Evolutionary conservation across 2,888 invertebrate species (phyloP), one percentile per base, ranked within the genome.

Genomic region (Polymixis lichenea): DNA sequence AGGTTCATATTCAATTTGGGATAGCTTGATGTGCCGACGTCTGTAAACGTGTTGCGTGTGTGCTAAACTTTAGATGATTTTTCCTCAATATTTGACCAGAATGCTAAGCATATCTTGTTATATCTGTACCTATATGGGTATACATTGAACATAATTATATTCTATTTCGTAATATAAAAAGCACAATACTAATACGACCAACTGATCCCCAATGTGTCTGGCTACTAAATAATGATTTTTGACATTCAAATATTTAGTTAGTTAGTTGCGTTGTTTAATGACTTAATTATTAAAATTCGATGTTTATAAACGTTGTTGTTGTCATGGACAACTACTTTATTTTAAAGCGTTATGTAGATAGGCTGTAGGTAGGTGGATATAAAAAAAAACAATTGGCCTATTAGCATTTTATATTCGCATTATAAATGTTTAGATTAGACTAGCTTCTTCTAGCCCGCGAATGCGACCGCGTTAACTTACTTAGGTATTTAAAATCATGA

Each of bases 271-370:
- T 25, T 55, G 17, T 55, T 43, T 32, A 32, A 58, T 38, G 9
- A 25, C 4, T 46, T 55, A 15, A 49, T 65, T 79, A 79, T 78
- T 64, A 25, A 46, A 55, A 61, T 55, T 32, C 1, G 17, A 28
- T 43, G n/a, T 67, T 32, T 22, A 38, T 38, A 49, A 38, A 67
- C 46, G 64, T n/a, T 17, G 19, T 80, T 46, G 11, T 38, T 58
- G 19, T 68, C 28, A 58, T 68, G 62, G 78, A 78, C 74, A 80
- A 68, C 58, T 43, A 55, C 38, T 22, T 77, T 22, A 77, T 64
- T 28, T 28, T 22, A 28, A 67, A 67, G n/a, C 17, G 9, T 9
- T 49, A 49, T 61, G 22, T 19, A 28, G 19, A 28, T 28, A 49
- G 19, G 19, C 19, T 32, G 60, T n/a, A 17, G 1, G 9, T 15